Conservation (phyloP, 1,140 invertebrate genomes). For the Panagrolaimus sp. region DNA sequence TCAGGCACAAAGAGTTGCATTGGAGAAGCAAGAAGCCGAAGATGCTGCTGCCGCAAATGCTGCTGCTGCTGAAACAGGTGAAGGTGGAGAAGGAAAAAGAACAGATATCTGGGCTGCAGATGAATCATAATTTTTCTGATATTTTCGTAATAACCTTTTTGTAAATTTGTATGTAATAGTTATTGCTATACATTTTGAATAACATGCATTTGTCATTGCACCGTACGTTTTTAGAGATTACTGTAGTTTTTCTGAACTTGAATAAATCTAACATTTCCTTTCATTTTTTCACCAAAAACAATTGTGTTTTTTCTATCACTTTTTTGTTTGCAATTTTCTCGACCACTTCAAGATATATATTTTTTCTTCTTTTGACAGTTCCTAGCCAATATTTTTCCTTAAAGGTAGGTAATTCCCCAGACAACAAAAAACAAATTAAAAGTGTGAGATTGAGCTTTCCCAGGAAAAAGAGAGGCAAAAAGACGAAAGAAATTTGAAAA, state of each 20-base stretch:
- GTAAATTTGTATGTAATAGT: too few species aligned
- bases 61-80: neutral
- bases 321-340: too few species aligned
- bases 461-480: too few species aligned
- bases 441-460: neutral
- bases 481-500: neutral
- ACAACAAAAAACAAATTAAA: neutral
- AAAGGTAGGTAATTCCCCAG: neutral
- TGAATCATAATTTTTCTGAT: neutral
- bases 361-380: neutral
- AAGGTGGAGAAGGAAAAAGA: neutral
- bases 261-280: too few species aligned
- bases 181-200: too few species aligned
- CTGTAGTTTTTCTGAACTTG: too few species aligned
- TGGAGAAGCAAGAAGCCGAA: neutral
- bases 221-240: too few species aligned
- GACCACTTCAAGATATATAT: too few species aligned
- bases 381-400: neutral
- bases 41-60: neutral
- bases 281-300: too few species aligned
- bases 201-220: too few species aligned
- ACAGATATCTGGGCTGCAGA: neutral
- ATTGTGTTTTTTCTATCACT: too few species aligned
- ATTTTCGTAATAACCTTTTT: neutral
- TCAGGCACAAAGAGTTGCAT: neutral